A percentile compares a stretch with the other conserved stretches of the same genome.
Conservation (phyloP, 2,113 vertebrate species). For the Cryptotis parvus region DNA sequence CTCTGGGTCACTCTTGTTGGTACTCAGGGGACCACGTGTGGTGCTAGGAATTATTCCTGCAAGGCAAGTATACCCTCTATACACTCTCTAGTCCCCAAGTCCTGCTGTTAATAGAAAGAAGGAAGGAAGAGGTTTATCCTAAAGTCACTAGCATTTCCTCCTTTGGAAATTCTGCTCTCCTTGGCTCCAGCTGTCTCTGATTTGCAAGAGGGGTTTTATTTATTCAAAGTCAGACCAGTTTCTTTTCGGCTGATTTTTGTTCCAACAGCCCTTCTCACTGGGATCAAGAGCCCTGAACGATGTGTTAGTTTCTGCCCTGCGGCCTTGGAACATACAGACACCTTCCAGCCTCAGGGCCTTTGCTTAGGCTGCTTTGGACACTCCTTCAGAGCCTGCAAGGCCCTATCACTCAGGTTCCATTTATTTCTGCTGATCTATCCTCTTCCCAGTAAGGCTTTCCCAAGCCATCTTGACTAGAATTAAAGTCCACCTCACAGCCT, state of each 20-base stretch:
- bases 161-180: background rate
- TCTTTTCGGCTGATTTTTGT: background rate
- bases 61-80: no score
- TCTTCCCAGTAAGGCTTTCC: background rate
- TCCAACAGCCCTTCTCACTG: background rate
- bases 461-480: background rate
- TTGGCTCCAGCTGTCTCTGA: background rate
- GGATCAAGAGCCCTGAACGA: background rate
- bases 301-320: background rate
- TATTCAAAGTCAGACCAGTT: background rate
- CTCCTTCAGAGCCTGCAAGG: background rate
- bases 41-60: no score
- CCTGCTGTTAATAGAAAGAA: no score
- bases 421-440: background rate
- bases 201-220: background rate
- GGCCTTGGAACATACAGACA: background rate
- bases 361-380: background rate
- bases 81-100: no score
- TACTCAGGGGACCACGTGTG: no score
- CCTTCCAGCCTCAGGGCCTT: background rate
- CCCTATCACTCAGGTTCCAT: background rate
- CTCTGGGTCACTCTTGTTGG: no score
- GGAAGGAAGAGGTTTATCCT: no score
- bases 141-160: no score
- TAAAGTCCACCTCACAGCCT: background rate